Conservation (phyloP, 2,113 vertebrate genomes). For the Vulpes vulpes region DNA sequence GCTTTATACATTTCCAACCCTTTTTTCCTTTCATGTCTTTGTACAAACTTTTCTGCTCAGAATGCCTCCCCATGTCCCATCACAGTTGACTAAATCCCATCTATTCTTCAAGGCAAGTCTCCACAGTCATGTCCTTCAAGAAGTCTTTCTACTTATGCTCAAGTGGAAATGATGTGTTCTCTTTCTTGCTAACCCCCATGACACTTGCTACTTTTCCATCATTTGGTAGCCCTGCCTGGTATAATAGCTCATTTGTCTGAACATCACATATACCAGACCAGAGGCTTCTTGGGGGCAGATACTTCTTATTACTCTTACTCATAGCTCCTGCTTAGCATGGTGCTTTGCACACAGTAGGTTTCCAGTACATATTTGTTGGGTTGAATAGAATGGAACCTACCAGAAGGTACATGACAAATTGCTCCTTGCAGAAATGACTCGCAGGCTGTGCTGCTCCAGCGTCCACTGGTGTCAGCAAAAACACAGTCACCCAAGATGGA, state of each 20-base stretch:
- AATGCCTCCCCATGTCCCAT: not conserved
- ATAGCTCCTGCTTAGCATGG: not conserved
- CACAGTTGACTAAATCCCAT: not conserved
- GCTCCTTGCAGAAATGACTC: constrained; percentile 91
- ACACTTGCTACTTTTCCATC: not conserved
- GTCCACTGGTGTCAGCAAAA: constrained; percentile 92
- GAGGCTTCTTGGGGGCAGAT: not conserved
- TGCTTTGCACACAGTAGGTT: not conserved
- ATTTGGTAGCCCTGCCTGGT: not conserved
- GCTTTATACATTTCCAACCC: not conserved
- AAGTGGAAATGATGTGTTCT: not conserved
- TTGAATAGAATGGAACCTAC: constrained; percentile 82
- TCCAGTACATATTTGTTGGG: not conserved
- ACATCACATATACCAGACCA: not conserved
- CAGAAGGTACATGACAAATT: constrained; percentile 89
- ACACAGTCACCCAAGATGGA: constrained; percentile 91
- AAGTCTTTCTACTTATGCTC: not conserved
- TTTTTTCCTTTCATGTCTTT: not conserved
- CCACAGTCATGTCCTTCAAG: not conserved
- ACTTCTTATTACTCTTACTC: not conserved
- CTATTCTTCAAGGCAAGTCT: not conserved
- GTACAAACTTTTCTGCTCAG: not conserved
- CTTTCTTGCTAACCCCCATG: not conserved
- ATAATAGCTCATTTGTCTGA: not conserved
- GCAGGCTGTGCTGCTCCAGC: constrained; percentile 92